A percentile compares a stretch with the other conserved stretches of the same genome.
phyloP scores from a whole-genome alignment of 2,797 vertebrate genomes.

The Macropus fuliginosus region DNA sequence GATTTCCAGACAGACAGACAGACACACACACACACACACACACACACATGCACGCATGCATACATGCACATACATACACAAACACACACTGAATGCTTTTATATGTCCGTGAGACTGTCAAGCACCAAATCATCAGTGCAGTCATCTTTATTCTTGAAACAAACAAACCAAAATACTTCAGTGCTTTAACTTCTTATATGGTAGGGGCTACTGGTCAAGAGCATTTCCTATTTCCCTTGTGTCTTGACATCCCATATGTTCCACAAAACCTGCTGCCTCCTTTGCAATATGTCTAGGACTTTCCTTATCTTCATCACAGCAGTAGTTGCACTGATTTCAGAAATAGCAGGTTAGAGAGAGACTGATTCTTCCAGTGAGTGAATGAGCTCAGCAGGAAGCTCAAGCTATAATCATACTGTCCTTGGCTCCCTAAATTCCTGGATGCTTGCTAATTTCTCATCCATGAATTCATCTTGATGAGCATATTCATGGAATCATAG shows the following conservation, averaged over 20 bases:
- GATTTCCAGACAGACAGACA: not conserved
- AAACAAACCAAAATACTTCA: not conserved
- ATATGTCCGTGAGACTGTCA: not conserved
- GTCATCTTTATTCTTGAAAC: not conserved
- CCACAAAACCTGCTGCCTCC: not conserved
- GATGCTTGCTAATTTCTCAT: not conserved
- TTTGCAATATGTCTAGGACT: not conserved
- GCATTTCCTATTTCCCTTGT: not conserved
- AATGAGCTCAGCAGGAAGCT: not conserved
- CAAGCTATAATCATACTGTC: not conserved
- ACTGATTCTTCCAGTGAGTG: not conserved
- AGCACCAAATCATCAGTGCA: not conserved
- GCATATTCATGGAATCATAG: not conserved
- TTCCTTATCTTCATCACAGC: not conserved
- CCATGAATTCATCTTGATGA: not conserved
- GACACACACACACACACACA: not conserved
- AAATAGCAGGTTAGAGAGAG: not conserved
- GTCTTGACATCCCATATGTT: not conserved
- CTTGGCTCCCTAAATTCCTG: not conserved
- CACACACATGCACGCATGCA: not conserved
- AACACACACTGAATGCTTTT: not conserved
- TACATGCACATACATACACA: not conserved
- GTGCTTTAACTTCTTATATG: not conserved
- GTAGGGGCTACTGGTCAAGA: not conserved
- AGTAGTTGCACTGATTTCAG: not conserved